Evolutionary conservation across 1,140 invertebrate species (phyloP).

Genomic region (Drosophila bipectinata): DNA sequence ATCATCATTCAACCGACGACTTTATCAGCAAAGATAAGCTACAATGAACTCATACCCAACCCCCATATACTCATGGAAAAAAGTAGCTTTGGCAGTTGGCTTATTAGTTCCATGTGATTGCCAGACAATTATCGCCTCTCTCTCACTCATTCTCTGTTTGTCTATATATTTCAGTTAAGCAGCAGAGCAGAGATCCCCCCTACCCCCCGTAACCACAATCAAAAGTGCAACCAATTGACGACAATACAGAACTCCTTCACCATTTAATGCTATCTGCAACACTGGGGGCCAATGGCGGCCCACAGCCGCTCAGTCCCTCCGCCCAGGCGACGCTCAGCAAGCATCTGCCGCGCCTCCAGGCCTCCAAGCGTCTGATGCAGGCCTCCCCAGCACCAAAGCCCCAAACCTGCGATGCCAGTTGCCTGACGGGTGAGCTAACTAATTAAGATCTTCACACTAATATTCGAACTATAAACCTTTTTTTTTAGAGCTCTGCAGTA

Average conservation of each 20-base stretch:
- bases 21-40: conserved; percentile 69
- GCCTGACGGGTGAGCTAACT: conserved; percentile 70
- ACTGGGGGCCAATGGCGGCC: conserved; percentile 73
- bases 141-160: conserved; percentile 17
- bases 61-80: not conserved
- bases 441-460: conserved; percentile 32
- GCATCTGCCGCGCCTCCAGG: conserved; percentile 75
- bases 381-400: conserved; percentile 37
- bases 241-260: conserved; percentile 37
- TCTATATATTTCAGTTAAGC: conserved; percentile 35
- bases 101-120: conserved; percentile 72
- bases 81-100: conserved; percentile 50
- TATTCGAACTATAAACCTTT: conserved; percentile 31
- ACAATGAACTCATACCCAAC: conserved; percentile 46
- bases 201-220: conserved; percentile 2
- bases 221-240: conserved; percentile 11
- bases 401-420: conserved; percentile 74
- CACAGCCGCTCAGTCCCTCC: conserved; percentile 77
- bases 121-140: conserved; percentile 59
- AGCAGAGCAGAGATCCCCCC: conserved; percentile 28
- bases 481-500: conserved; percentile 92
- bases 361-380: conserved; percentile 73
- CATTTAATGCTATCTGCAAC: conserved; percentile 76
- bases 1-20: conserved; percentile 62
- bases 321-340: conserved; percentile 82